These are phyloP conservation scores for Spodoptera picta DNA, from an alignment of 2,888 invertebrate species.

Conservation along the genomic window DNA sequence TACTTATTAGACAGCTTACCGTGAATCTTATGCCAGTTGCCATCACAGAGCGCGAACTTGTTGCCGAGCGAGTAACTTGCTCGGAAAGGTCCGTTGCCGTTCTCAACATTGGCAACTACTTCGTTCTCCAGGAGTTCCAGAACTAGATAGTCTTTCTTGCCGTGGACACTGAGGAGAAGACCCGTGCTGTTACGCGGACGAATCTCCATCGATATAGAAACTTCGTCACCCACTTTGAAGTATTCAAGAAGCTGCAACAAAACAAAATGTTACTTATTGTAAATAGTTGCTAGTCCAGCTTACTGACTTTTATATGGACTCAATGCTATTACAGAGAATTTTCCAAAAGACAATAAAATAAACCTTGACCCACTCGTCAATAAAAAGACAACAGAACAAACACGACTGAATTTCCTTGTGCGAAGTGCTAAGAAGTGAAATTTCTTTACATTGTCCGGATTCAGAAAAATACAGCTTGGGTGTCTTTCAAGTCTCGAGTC, in stretches of 20 bases:
- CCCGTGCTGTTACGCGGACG: conserved; percentile 95
- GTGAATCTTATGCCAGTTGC: conserved; percentile 97
- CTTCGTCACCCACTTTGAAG: conserved; percentile 93
- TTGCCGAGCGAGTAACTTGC: conserved; percentile 91
- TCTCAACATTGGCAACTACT: conserved; percentile 94
- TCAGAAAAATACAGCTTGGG: too few relatives aligned
- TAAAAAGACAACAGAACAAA: too few relatives aligned
- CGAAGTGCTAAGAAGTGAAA: too few relatives aligned
- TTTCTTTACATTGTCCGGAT: too few relatives aligned
- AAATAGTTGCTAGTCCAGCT: too few relatives aligned
- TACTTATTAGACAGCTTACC: conserved; percentile 78
- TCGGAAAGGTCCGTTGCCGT: conserved; percentile 93
- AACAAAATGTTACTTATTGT: not conserved
- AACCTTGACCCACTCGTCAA: too few relatives aligned
- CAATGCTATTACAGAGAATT: not conserved
- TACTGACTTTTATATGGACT: too few relatives aligned
- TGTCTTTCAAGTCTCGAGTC: too few relatives aligned
- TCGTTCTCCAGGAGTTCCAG: conserved; percentile 96
- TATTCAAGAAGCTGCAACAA: conserved; percentile 88
- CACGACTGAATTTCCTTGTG: too few relatives aligned
- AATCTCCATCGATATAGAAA: conserved; percentile 95
- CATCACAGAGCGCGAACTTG: conserved; percentile 95
- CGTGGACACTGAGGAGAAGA: conserved; percentile 95
- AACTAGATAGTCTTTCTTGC: conserved; percentile 94
- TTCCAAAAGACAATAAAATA: not conserved